Evolutionary conservation across 2,888 invertebrate species (phyloP).

Genomic region (Liodrosophila aerea): DNA sequence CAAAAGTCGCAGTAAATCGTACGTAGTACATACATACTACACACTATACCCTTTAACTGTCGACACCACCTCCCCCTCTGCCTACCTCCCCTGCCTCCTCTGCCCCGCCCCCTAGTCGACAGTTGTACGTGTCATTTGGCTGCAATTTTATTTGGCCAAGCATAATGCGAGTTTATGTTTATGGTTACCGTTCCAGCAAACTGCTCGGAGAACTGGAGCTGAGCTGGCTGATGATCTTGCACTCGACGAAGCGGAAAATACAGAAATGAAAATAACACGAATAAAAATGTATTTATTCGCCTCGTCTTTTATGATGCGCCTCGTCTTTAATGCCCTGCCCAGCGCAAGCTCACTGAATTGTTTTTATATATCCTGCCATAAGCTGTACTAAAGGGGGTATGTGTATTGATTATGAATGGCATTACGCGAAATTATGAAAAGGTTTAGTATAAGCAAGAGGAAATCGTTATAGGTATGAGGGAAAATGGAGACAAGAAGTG

Average conservation of each 20-base stretch:
- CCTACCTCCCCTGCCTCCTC: background rate
- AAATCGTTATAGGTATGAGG: too few relatives aligned
- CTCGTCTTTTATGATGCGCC: background rate
- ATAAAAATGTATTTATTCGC: slow-evolving; percentile 7
- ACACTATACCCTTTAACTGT: too few relatives aligned
- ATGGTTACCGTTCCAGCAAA: slow-evolving; percentile 33
- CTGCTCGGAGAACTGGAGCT: slow-evolving; percentile 37
- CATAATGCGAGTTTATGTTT: slow-evolving; percentile 72
- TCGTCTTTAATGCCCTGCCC: slow-evolving; percentile 7
- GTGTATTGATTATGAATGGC: background rate
- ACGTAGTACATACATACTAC: slow-evolving; percentile 27
- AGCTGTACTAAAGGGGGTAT: background rate
- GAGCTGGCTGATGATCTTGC: slow-evolving; percentile 74
- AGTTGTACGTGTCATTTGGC: slow-evolving; percentile 73
- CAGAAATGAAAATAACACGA: slow-evolving; percentile 39
- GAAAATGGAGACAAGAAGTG: too few relatives aligned
- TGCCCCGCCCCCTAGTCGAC: slow-evolving; percentile 11
- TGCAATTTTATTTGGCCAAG: slow-evolving; percentile 68
- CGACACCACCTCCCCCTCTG: too few relatives aligned
- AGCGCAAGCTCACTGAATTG: slow-evolving; percentile 15
- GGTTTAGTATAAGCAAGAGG: too few relatives aligned
- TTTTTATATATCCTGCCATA: background rate
- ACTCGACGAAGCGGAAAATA: slow-evolving; percentile 66
- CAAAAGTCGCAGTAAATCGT: slow-evolving; percentile 65
- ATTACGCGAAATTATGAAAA: too few relatives aligned